Evolutionary conservation across 1,140 invertebrate species (phyloP).

Genomic region (Portunus trituberculatus): DNA sequence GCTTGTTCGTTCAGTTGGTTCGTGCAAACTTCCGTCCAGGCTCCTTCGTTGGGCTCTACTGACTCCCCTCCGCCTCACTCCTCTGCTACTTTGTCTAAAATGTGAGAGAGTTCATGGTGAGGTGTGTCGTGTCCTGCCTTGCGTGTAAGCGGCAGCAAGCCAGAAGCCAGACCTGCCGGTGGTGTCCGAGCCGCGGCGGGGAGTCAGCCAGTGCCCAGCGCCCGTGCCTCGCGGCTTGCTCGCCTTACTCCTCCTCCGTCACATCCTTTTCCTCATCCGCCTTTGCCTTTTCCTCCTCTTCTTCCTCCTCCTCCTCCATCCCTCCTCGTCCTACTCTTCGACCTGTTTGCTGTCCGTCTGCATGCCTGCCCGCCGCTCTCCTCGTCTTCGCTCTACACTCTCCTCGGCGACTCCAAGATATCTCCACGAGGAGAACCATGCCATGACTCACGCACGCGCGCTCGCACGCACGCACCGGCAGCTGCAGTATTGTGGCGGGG

Average conservation of each 20-base stretch:
- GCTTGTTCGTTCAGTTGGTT: constrained; percentile 65
- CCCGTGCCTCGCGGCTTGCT: constrained; percentile 35
- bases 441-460: constrained; percentile 31
- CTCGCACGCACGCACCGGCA: constrained; percentile 53
- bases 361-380: constrained; percentile 69
- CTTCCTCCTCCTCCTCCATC: constrained; percentile 30
- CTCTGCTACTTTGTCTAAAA: background rate
- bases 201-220: constrained; percentile 37
- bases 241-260: background rate
- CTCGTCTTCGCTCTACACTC: constrained; percentile 68
- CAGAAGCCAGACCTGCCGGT: background rate
- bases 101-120: background rate
- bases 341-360: constrained; percentile 71
- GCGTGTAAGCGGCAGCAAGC: background rate
- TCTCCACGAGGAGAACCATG: constrained; percentile 43
- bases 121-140: background rate
- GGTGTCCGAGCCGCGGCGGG: background rate
- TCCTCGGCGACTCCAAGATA: constrained; percentile 64
- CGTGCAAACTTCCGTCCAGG: constrained; percentile 17
- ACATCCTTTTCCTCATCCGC: background rate
- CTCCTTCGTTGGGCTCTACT: constrained; percentile 23
- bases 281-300: background rate
- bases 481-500: constrained; percentile 25
- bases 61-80: background rate
- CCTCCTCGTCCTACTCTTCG: constrained; percentile 40